These are phyloP conservation scores for Conus ventricosus DNA, from an alignment of 1,140 invertebrate genomes.

Conservation along the genomic window DNA sequence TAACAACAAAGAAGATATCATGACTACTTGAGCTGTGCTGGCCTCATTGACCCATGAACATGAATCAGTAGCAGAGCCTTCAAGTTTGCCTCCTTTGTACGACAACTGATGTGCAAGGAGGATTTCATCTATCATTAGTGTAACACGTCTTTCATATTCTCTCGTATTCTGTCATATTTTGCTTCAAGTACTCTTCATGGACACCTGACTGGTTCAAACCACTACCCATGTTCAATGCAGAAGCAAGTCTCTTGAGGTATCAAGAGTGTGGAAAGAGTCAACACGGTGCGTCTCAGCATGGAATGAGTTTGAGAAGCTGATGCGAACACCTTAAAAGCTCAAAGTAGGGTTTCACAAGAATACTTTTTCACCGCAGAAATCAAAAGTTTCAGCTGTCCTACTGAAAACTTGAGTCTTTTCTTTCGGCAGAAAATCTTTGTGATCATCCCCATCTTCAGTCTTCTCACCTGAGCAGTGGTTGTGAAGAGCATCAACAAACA, in stretches of 20 bases:
- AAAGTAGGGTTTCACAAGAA: not conserved
- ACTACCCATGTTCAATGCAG: not conserved
- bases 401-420: not conserved
- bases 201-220: not conserved
- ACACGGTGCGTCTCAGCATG: not conserved
- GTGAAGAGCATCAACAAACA: too few species aligned
- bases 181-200: not conserved
- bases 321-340: not conserved
- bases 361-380: not conserved
- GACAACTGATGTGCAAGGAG: not conserved
- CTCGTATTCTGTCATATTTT: not conserved
- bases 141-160: not conserved
- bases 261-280: not conserved
- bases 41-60: not conserved
- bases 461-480: too few species aligned
- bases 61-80: not conserved
- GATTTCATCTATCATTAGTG: constrained; percentile 9
- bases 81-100: constrained; percentile 1
- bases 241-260: not conserved
- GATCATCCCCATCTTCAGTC: too few species aligned
- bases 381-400: not conserved
- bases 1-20: not conserved
- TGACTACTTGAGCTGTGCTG: not conserved
- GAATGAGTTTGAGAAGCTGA: not conserved
- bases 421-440: too few species aligned